Conservation (phyloP, 2,113 vertebrate genomes). For the Tympanuchus pallidicinctus region DNA sequence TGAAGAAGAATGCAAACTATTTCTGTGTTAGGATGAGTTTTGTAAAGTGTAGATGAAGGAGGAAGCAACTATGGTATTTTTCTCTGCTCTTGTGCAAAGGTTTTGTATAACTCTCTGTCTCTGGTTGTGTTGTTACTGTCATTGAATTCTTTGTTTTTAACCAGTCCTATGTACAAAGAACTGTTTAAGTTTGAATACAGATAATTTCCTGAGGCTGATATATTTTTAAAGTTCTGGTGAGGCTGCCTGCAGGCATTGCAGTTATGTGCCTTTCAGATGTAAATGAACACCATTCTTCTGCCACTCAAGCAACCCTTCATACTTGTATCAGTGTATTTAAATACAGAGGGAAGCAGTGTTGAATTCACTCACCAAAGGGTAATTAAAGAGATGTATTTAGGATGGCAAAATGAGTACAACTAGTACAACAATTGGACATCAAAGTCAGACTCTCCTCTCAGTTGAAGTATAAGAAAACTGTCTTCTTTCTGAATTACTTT, state of each 20-base stretch:
- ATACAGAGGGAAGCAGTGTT: not conserved
- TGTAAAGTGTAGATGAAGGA: not conserved
- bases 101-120: not conserved
- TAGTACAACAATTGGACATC: not conserved
- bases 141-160: not conserved
- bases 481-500: not conserved
- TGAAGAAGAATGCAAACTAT: not conserved
- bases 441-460: not conserved
- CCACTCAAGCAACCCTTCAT: not conserved
- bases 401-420: not conserved
- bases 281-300: not conserved
- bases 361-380: not conserved
- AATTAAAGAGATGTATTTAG: not conserved
- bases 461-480: not conserved
- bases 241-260: not conserved
- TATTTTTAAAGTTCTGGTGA: not conserved
- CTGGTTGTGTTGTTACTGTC: accelerated
- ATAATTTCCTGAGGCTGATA: not conserved
- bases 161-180: not conserved
- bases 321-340: not conserved
- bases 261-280: not conserved
- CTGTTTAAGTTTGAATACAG: not conserved
- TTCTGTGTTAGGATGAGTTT: not conserved
- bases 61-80: not conserved
- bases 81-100: not conserved